A percentile compares a stretch with the other conserved stretches of the same genome.
Evolutionary conservation across 2,797 vertebrate genomes (phyloP).

Genomic region (Chromobotia macracanthus): DNA sequence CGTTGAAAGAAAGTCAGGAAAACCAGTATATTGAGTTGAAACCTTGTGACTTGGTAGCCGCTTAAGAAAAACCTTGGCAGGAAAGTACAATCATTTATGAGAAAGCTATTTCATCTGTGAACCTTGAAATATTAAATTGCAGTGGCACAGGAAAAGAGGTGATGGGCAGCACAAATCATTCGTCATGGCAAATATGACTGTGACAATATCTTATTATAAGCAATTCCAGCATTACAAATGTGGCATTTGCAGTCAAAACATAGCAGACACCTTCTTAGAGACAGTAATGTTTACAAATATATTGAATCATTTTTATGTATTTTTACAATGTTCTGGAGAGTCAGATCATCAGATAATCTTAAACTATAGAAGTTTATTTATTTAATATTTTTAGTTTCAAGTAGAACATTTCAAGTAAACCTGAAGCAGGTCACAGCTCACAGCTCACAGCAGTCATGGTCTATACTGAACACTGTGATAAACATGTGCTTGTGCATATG

Average conservation of each 20-base stretch:
- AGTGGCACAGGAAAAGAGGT: conserved; percentile 17
- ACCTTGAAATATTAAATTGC: conserved; percentile 36
- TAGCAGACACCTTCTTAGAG: background rate
- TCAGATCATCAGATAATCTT: too few species aligned
- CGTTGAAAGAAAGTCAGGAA: background rate
- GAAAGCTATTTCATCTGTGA: conserved; percentile 32
- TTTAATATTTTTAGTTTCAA: too few species aligned
- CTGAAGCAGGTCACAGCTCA: too few species aligned
- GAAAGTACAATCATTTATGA: conserved; percentile 18
- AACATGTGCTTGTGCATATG: too few species aligned
- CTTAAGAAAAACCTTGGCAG: background rate
- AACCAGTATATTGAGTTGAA: conserved; percentile 19
- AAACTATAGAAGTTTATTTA: too few species aligned
- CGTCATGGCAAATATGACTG: conserved; percentile 26
- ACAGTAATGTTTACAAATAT: background rate
- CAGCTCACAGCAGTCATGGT: too few species aligned
- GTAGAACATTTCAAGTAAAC: too few species aligned
- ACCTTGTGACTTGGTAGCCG: background rate
- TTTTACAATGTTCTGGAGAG: too few species aligned
- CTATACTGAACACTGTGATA: too few species aligned
- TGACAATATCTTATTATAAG: conserved; percentile 12
- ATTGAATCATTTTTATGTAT: background rate
- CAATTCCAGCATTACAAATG: conserved; percentile 4
- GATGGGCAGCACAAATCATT: conserved; percentile 34
- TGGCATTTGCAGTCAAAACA: conserved; percentile 6